A percentile compares a stretch with the other conserved stretches of the same genome.
Evolutionary conservation across 2,113 vertebrate genomes (phyloP).

Genomic region (Spizaetus ornatus): DNA sequence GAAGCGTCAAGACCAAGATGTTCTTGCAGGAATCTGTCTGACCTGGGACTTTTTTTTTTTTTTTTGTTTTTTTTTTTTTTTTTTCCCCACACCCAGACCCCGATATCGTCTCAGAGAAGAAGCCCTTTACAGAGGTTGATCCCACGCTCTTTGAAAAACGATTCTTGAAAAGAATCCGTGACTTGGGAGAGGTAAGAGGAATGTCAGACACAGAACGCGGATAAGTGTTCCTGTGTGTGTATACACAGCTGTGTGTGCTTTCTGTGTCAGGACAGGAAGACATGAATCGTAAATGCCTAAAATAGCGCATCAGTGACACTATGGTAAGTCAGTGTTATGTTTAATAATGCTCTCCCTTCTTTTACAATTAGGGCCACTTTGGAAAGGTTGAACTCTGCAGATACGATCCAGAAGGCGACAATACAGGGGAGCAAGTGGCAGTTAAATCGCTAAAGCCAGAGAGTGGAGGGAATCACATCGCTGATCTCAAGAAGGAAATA

Average conservation of each 20-base stretch:
- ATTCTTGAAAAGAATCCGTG: slow-evolving; percentile 87
- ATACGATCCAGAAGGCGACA: slow-evolving; percentile 92
- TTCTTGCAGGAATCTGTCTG: not conserved
- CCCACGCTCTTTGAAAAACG: slow-evolving; percentile 93
- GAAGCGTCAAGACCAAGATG: not conserved
- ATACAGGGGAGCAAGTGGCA: slow-evolving; percentile 92
- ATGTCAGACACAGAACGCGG: accelerated
- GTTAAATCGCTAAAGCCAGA: slow-evolving; percentile 97
- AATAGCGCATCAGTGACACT: accelerated
- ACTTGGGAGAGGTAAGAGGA: slow-evolving; percentile 87
- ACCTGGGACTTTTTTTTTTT: not conserved
- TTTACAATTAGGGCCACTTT: slow-evolving; percentile 85
- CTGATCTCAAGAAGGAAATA: slow-evolving; percentile 91
- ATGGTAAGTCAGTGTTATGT: accelerated
- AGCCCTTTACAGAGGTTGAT: slow-evolving; percentile 81
- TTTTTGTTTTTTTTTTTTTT: too few relatives aligned
- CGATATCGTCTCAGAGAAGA: slow-evolving; percentile 78
- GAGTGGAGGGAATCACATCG: slow-evolving; percentile 87
- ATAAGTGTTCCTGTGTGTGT: accelerated
- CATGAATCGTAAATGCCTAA: accelerated
- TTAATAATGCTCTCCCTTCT: not conserved
- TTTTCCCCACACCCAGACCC: slow-evolving; percentile 56
- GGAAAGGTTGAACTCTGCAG: slow-evolving; percentile 95
- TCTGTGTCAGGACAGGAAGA: not conserved
- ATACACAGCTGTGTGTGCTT: accelerated